These are phyloP conservation scores for Mobula hypostoma DNA, from an alignment of 2,113 vertebrate genomes.

Conservation along the genomic window DNA sequence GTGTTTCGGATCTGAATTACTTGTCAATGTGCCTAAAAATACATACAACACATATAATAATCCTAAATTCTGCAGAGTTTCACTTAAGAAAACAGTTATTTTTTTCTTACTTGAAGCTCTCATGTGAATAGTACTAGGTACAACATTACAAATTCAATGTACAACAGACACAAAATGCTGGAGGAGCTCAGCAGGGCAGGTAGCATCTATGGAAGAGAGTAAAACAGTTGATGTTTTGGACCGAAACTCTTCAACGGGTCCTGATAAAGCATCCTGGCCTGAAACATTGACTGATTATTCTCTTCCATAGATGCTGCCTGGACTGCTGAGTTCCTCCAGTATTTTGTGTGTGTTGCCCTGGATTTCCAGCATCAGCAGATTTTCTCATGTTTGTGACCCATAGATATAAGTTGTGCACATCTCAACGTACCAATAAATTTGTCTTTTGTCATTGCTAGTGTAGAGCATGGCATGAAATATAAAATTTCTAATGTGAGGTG, in stretches of 20 bases:
- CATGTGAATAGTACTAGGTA: not conserved
- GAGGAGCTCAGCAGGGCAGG: too few relatives aligned
- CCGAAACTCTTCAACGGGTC: too few relatives aligned
- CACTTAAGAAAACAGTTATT: not conserved
- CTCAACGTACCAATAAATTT: not conserved
- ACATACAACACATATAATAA: conserved; percentile 3
- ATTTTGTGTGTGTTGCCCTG: too few relatives aligned
- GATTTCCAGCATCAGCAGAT: too few relatives aligned
- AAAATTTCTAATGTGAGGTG: not conserved
- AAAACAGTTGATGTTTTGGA: too few relatives aligned
- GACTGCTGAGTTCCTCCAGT: too few relatives aligned
- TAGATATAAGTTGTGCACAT: not conserved
- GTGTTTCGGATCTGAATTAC: not conserved
- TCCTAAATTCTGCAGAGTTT: not conserved
- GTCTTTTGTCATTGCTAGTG: not conserved
- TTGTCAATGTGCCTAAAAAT: not conserved
- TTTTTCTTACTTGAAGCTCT: not conserved
- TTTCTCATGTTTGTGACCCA: too few relatives aligned
- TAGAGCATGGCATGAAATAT: not conserved
- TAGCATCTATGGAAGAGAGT: too few relatives aligned
- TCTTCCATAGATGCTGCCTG: too few relatives aligned
- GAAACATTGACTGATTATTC: too few relatives aligned
- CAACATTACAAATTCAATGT: not conserved
- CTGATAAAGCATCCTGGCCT: too few relatives aligned
- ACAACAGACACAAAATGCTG: too few relatives aligned